Conservation (phyloP, 92 coral and sea anemone species). For the Nematostella vectensis region DNA sequence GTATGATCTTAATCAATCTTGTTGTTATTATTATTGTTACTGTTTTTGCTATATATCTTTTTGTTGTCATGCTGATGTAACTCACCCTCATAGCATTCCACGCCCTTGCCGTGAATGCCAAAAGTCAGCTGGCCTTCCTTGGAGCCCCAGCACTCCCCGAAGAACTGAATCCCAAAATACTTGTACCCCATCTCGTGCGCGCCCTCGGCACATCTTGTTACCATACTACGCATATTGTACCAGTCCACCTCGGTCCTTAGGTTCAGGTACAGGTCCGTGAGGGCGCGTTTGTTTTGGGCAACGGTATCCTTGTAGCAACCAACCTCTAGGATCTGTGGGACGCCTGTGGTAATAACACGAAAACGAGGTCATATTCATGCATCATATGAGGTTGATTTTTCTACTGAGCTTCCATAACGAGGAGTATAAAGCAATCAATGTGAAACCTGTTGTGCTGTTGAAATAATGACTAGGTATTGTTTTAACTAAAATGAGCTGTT, state of each 20-base stretch:
- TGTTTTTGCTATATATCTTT: no score
- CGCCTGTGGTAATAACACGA: constrained; percentile 14
- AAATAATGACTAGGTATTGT: no score
- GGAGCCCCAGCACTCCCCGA: constrained; percentile 86
- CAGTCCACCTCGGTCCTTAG: constrained; percentile 51
- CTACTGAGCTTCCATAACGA: no score
- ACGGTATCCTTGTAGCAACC: constrained; percentile 40
- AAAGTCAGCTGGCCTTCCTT: constrained; percentile 23
- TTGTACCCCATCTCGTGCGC: constrained; percentile 50
- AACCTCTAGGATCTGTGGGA: constrained; percentile 49
- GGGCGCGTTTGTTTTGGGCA: constrained; percentile 23
- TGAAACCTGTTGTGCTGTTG: no score
- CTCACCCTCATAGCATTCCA: constrained; percentile 39
- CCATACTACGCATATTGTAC: constrained; percentile 53
- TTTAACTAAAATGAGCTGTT: no score
- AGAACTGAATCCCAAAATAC: constrained; percentile 84
- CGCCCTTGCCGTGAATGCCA: constrained; percentile 40
- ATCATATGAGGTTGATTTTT: no score
- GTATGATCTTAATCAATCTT: no score
- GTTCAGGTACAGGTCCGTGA: constrained; percentile 36
- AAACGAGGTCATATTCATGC: no score
- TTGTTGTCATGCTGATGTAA: no score
- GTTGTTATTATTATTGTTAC: no score
- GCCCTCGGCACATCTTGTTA: constrained; percentile 65
- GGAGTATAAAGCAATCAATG: no score